Base-by-base conservation (phyloP, 2,113 vertebrate genomes). In the Dascyllus trimaculatus region DNA sequence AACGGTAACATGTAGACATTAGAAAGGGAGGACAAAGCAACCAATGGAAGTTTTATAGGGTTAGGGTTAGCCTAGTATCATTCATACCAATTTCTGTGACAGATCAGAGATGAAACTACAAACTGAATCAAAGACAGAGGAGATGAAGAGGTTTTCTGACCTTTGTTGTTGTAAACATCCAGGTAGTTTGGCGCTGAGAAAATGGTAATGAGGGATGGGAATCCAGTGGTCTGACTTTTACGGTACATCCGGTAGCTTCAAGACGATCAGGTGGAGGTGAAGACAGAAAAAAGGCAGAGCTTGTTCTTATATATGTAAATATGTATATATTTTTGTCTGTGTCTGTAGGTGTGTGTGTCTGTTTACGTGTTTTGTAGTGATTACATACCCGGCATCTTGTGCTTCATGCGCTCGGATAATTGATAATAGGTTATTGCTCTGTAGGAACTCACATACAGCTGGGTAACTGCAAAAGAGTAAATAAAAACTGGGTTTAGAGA, bases 361-460 rank as follows among this genome's bases (percentile, higher is more conserved):
- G n/a, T 63, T 17, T 22, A 14, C 60, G 49, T 75, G 2, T 62
- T 45, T 58, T 32, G 48, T 22, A 4, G 14, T 18, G 48, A 69
- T 32, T 38, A 92, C 97, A 90, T 95, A 99, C 97, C 98, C 98
- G 72, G 98, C 98, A 61, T 99, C 98, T 82, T 99, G 98, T 91
- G 98, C 98, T 96, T 99, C 98, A 11, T 99, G 98, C 69, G 98
- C 98, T 95, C 98, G 96, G 70, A 99, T 99, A 89, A 99, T 96
- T 89, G 98, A 99, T 94, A 99, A 96, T 94, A 99, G 95, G 91
- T 99, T 99, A 96, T 99, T 99, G 95, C 99, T 98, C 95, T 99
- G 98, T 93, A 99, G 95, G 94, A 99, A 99, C 92, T 99, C 98
- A 85, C 98, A 99, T 15, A 99, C 98, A 87, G 98, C 98, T 10